phyloP scores from a whole-genome alignment of 2,888 invertebrate species.

The Tupiocoris notatus region DNA sequence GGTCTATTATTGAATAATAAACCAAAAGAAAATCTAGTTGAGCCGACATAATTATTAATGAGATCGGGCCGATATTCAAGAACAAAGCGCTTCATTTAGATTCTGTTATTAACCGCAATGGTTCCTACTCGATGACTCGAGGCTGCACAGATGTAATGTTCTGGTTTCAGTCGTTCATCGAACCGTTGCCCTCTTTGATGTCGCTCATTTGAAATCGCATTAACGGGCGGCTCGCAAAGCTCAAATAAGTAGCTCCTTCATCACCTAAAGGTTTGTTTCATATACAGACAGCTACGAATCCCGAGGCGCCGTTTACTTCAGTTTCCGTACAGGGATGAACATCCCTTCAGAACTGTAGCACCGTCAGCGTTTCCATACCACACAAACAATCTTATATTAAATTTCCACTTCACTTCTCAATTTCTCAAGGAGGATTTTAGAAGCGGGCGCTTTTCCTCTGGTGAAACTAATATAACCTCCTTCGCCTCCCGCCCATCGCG shows the following conservation, averaged over 20 bases:
- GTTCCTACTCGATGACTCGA: no score
- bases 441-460: slow-evolving; percentile 8
- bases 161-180: neutral
- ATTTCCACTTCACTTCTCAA: slow-evolving; percentile 38
- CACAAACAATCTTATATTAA: slow-evolving; percentile 37
- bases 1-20: no score
- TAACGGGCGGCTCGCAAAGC: slow-evolving; percentile 5
- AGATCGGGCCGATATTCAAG: no score
- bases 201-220: slow-evolving; percentile 29
- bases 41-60: no score
- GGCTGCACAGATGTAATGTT: neutral
- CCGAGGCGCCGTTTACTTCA: slow-evolving; percentile 32
- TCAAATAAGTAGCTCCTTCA: slow-evolving; percentile 34
- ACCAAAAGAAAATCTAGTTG: no score
- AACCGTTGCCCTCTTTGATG: slow-evolving; percentile 18
- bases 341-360: neutral
- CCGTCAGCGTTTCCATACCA: neutral
- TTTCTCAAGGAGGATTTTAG: slow-evolving; percentile 29
- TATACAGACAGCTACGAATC: slow-evolving; percentile 7
- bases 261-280: slow-evolving; percentile 13
- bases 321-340: neutral
- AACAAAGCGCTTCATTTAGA: no score
- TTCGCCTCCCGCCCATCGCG: neutral
- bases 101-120: no score
- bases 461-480: slow-evolving; percentile 30